Base-by-base conservation (phyloP, 2,113 vertebrate genomes). In the Corvus cornix region DNA sequence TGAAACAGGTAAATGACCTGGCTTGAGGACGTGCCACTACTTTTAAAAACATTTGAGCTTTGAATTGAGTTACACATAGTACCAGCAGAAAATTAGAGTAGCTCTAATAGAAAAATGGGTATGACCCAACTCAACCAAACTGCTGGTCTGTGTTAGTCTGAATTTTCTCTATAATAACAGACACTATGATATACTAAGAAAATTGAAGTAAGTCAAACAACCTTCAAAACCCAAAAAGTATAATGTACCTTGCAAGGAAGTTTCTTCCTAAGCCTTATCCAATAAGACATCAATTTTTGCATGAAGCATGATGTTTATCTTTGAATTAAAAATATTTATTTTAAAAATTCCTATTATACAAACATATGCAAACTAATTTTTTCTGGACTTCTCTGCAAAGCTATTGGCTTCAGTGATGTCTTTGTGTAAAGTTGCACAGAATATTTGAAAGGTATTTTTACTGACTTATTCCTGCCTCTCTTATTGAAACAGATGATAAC, bases 21-120 rank as follows among this genome's bases (percentile, higher is more conserved):
- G 63, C 46, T 74, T 0, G 0, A 80, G 46, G 63, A 91, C 0
- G 0, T 74, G 33, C 19, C 30, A 48, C 46, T 55, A 51, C 63
- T 85, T 91, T 58, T 51, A 76, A 78, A 82, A 94, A 46, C 11
- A 52, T 85, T 63, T 83, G 70, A 77, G 53, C 35, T 79, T 41
- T 77, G 64, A 91, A 84, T n/a, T 77, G 41, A 94, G 51, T 83
- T 88, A 79, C 74, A 59, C 41, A 43, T 18, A 85, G 37, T 51
- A 44, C 55, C 27, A 87, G 55, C 17, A 93, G 67, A 89, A 94
- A 94, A 95, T 76, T 8, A 51, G 15, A 80, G 89, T 49, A 87
- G 19, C 33, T 74, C 30, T 75, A 83, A 88, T 17, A 70, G 33
- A 88, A 94, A 91, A 91, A 89, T 48, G 31, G 24, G 14, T 53